These are phyloP conservation scores for Palloptera scutellata DNA, from an alignment of 2,888 invertebrate species.

Conservation along the genomic window DNA sequence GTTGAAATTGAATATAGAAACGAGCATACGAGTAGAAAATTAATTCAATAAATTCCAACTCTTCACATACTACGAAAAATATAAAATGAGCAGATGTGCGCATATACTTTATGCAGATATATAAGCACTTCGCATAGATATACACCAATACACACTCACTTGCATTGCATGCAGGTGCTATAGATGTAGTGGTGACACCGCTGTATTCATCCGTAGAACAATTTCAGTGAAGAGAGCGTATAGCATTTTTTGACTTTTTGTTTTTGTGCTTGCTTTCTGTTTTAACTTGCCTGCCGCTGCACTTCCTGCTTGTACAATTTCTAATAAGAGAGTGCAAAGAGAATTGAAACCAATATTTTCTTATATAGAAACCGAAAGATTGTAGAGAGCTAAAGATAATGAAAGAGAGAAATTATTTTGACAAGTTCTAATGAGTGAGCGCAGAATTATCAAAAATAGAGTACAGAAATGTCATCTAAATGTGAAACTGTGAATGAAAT, in stretches of 20 bases:
- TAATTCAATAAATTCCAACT: conserved; percentile 10
- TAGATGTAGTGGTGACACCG: conserved; percentile 22
- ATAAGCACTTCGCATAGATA: conserved; percentile 9
- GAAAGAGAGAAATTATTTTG: no score
- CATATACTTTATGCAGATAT: conserved; percentile 4
- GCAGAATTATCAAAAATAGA: no score
- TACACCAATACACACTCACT: conserved; percentile 14
- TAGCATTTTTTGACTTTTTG: conserved; percentile 41
- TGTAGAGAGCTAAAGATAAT: no score
- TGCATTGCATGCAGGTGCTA: conserved; percentile 10
- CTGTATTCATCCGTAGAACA: neutral
- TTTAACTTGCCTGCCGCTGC: conserved; percentile 39
- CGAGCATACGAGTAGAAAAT: conserved; percentile 10
- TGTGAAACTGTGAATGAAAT: no score
- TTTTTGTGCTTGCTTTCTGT: conserved; percentile 51
- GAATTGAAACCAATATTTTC: no score
- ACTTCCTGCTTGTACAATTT: conserved; percentile 33
- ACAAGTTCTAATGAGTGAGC: no score
- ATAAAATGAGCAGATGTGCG: conserved; percentile 34
- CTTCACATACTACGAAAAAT: conserved; percentile 16
- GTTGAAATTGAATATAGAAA: conserved; percentile 18
- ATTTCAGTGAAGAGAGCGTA: neutral
- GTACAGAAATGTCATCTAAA: no score
- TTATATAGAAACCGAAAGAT: no score
- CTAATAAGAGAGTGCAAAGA: conserved; percentile 13